A percentile compares a stretch with the other conserved stretches of the same genome.
These are phyloP conservation scores for Odocoileus virginianus DNA, from an alignment of 2,113 vertebrate genomes.

Conservation along the genomic window DNA sequence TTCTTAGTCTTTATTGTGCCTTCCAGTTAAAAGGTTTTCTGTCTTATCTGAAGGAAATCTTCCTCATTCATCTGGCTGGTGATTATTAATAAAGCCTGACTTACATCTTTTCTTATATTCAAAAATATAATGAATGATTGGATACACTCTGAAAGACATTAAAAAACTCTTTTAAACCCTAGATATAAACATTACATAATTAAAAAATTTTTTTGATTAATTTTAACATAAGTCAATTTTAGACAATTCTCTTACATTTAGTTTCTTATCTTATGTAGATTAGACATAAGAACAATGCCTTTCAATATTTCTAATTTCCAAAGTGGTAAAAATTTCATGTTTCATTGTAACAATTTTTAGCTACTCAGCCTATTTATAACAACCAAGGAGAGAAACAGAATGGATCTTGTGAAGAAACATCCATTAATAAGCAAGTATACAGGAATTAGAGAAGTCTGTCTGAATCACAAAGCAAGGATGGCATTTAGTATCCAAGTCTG, in stretches of 20 bases:
- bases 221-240: constrained; percentile 5
- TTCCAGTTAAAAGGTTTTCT: constrained; percentile 34
- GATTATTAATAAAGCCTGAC: not conserved
- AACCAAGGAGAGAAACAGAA: constrained; percentile 72
- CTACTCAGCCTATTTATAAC: constrained; percentile 74
- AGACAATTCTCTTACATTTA: constrained; percentile 41
- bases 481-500: constrained; percentile 80
- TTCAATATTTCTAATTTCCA: constrained; percentile 69
- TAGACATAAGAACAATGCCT: constrained; percentile 51
- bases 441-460: constrained; percentile 76
- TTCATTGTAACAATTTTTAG: constrained; percentile 69
- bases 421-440: constrained; percentile 75
- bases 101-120: not conserved
- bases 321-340: constrained; percentile 76
- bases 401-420: constrained; percentile 70
- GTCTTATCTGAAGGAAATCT: constrained; percentile 20
- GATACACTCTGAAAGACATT: not conserved
- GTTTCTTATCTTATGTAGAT: constrained; percentile 39
- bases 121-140: constrained; percentile 2
- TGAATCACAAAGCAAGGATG: constrained; percentile 77
- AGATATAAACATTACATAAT: not conserved
- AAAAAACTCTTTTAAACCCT: not conserved
- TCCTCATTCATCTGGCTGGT: not conserved
- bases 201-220: not conserved
- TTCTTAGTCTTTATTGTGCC: not conserved